Percentiles rank a stretch among this genome's conserved stretches.
Evolutionary conservation across 2,113 vertebrate genomes (phyloP).

Genomic region (Pampusana beccarii): DNA sequence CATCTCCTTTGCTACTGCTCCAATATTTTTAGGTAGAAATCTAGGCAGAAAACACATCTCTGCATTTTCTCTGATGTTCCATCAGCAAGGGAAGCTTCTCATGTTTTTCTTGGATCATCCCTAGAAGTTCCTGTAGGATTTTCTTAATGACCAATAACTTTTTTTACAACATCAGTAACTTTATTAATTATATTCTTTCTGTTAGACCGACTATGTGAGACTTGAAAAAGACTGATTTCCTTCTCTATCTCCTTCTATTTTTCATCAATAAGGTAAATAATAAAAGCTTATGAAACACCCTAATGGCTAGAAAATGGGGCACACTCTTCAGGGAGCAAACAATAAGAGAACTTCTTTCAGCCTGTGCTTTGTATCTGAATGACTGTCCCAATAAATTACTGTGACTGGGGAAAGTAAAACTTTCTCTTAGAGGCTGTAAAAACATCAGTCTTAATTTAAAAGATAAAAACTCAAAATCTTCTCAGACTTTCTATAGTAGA

Average conservation of each 20-base stretch:
- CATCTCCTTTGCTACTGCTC: background rate
- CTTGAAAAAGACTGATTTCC: background rate
- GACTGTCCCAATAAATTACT: conserved; percentile 20
- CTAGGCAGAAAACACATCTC: background rate
- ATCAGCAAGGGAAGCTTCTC: background rate
- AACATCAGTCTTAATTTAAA: background rate
- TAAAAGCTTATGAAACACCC: background rate
- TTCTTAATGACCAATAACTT: background rate
- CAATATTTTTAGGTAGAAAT: background rate
- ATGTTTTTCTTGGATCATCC: background rate
- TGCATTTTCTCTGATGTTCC: background rate
- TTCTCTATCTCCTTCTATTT: background rate
- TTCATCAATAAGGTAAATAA: background rate
- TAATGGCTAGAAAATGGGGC: background rate
- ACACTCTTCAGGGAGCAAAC: conserved; percentile 7
- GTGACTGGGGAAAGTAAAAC: background rate
- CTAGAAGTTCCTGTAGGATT: background rate
- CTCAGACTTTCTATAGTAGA: background rate
- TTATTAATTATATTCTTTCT: background rate
- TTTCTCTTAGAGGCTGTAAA: background rate
- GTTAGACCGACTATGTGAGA: background rate
- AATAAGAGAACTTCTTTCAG: conserved; percentile 4
- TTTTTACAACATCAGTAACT: background rate
- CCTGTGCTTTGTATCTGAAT: background rate
- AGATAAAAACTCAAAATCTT: background rate